A percentile compares a stretch with the other conserved stretches of the same genome.
Conservation (phyloP, 2,113 vertebrate genomes). For the Cinclus cinclus region DNA sequence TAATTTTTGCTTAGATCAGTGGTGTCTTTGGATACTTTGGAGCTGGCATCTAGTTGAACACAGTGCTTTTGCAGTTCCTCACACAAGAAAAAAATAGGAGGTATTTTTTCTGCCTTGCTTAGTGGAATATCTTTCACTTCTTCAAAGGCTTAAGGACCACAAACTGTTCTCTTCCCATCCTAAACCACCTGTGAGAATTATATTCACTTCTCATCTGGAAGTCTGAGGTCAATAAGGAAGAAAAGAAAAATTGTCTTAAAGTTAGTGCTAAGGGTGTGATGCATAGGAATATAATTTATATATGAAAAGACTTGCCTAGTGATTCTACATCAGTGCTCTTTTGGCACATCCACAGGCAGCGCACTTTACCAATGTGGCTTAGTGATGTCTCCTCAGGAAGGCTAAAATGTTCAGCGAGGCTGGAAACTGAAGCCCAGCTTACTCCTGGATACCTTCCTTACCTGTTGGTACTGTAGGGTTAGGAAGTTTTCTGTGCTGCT, state of each 20-base stretch:
- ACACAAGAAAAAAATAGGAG: neutral
- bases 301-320: neutral
- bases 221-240: neutral
- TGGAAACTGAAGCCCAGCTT: neutral
- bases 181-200: neutral
- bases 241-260: neutral
- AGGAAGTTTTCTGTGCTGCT: neutral
- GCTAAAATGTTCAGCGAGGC: neutral
- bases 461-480: neutral
- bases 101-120: neutral
- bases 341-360: neutral
- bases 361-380: neutral
- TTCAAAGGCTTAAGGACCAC: neutral
- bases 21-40: neutral
- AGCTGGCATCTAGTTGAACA: neutral
- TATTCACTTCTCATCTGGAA: neutral
- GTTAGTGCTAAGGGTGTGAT: neutral
- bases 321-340: neutral
- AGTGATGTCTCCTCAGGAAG: neutral
- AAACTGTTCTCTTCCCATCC: neutral
- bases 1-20: neutral
- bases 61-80: neutral
- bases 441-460: neutral
- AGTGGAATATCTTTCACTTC: neutral
- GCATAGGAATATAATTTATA: neutral